Evolutionary conservation across 1,140 invertebrate species (phyloP), one percentile per base, ranked within the genome.

Genomic region (Dinoponera quadriceps): DNA sequence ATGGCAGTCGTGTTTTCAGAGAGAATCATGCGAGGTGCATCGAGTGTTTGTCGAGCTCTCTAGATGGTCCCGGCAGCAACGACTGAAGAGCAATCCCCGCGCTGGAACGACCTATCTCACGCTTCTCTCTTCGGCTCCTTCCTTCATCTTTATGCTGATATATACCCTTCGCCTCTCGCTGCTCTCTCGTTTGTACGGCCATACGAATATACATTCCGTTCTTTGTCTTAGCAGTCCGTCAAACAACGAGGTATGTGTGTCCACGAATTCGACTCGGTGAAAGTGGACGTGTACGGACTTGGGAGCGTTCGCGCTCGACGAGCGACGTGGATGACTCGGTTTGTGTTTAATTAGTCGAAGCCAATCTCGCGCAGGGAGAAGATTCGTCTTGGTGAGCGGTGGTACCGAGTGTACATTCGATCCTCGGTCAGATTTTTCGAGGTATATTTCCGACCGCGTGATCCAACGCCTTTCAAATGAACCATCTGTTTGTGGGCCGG

Each of bases 1-100:
- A 92, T 90, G 88, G 80, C 68, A 84, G 84, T 78, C 78, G 80
- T 91, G 87, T 90, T 92, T 93, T 89, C 85, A 91, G 90, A 87
- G 73, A 90, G 88, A 90, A 89, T 87, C 88, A 73, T 83, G 88
- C 86, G 90, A 90, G 91, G 38, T 73, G 33, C 82, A 77, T 92
- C 73, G 89, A 94, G 93, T 93, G 93, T 94, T 94, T 94, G 91
- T 92, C 88, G 89, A 94, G 93, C 93, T 93, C 93, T 93, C 91
- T 92, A 92, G 89, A 91, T 90, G 88, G 90, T 83, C 68, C 77
- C 65, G 22, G 82, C 74, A 72, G 54, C 69, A 80, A 80, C 59
- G 68, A 49, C 62, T 84, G 89, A 87, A 90, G 89, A 88, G 88
- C 85, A 83, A 88, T 89, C 69, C 73, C 80, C 65, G 82, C 72